Conservation (phyloP, 2,113 vertebrate genomes). For the Nerophis ophidion region DNA sequence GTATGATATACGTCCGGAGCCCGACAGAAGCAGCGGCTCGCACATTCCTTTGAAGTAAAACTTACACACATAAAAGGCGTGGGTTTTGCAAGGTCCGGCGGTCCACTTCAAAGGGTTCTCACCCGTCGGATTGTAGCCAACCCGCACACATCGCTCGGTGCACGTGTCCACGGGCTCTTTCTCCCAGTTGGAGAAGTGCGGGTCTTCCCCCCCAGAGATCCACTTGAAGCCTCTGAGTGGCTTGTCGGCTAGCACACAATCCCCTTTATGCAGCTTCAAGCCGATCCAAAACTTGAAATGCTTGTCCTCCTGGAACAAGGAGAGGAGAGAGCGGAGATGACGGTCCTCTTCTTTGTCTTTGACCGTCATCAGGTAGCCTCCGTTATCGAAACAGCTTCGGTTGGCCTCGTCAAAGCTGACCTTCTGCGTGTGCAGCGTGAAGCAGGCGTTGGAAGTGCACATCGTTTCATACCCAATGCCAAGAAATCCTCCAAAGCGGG, state of each 20-base stretch:
- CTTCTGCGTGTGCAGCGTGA: slow-evolving; percentile 49
- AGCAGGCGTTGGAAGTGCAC: slow-evolving; percentile 59
- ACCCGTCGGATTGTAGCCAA: slow-evolving; percentile 15
- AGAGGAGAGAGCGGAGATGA: slow-evolving; percentile 47
- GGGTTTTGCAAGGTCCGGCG: slow-evolving; percentile 37
- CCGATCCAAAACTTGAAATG: slow-evolving; percentile 61
- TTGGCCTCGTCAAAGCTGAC: slow-evolving; percentile 42
- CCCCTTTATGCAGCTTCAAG: slow-evolving; percentile 44
- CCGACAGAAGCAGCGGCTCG: slow-evolving; percentile 43
- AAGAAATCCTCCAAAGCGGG: slow-evolving; percentile 12
- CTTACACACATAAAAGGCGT: slow-evolving; percentile 55
- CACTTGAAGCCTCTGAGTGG: slow-evolving; percentile 67
- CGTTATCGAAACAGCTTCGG: slow-evolving; percentile 46
- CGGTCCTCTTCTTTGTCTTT: slow-evolving; percentile 52
- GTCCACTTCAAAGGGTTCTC: slow-evolving; percentile 52
- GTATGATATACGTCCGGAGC: slow-evolving; percentile 54
- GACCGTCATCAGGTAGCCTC: slow-evolving; percentile 65
- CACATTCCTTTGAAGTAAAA: slow-evolving; percentile 71
- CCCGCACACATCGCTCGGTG: slow-evolving; percentile 59
- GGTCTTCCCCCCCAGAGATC: slow-evolving; percentile 43
- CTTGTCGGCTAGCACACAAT: slow-evolving; percentile 28
- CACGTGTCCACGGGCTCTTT: slow-evolving; percentile 62
- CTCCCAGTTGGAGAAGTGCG: slow-evolving; percentile 65
- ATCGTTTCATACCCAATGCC: slow-evolving; percentile 33
- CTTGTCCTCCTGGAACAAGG: slow-evolving; percentile 9